These are phyloP conservation scores for Oxytorus armatus DNA, from an alignment of 2,888 invertebrate species.

Conservation along the genomic window DNA sequence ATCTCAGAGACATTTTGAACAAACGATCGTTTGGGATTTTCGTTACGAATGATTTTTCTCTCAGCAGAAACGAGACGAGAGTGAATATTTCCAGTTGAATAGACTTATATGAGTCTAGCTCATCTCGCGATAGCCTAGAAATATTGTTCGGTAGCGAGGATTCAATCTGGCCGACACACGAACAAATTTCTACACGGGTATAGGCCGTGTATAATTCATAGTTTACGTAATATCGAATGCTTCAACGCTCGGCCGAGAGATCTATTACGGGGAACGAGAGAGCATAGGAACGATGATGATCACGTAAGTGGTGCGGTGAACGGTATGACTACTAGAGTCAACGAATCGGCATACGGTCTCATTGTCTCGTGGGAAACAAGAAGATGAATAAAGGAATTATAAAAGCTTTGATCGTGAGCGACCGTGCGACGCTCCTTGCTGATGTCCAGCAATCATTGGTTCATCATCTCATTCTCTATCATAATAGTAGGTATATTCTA, in stretches of 20 bases:
- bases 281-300: slow-evolving; percentile 22
- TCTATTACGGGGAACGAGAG: background rate
- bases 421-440: background rate
- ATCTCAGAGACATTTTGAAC: no score
- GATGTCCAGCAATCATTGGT: background rate
- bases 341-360: slow-evolving; percentile 30
- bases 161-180: no score
- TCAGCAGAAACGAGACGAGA: no score
- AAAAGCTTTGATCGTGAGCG: slow-evolving; percentile 5
- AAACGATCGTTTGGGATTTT: no score
- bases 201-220: slow-evolving; percentile 44
- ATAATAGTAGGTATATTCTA: no score
- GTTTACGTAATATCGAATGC: slow-evolving; percentile 56
- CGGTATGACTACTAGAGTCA: slow-evolving; percentile 44
- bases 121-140: no score
- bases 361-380: slow-evolving; percentile 44
- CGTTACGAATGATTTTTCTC: no score
- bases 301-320: slow-evolving; percentile 48
- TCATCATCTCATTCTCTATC: no score
- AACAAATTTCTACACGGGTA: no score
- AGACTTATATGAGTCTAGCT: no score
- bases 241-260: slow-evolving; percentile 37
- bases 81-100: no score
- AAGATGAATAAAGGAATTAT: slow-evolving; percentile 10
- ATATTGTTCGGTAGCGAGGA: no score